phyloP scores from a whole-genome alignment of 2,888 invertebrate genomes.

The Theretra japonica region DNA sequence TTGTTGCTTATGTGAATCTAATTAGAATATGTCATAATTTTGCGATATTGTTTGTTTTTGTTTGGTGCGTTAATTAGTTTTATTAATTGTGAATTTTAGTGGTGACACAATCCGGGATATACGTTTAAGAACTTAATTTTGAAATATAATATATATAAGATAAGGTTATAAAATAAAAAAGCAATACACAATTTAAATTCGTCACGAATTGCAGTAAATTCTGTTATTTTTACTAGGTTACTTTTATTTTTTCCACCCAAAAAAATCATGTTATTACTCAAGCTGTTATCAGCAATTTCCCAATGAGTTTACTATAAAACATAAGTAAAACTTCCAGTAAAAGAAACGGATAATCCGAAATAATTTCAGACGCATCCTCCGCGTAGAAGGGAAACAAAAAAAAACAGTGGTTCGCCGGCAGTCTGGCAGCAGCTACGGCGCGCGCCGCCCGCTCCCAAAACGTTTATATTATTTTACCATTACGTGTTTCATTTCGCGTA shows the following conservation, averaged over 20 bases:
- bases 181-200: no score
- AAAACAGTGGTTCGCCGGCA: slow-evolving; percentile 65
- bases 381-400: slow-evolving; percentile 73
- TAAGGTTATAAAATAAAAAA: no score
- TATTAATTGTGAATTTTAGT: no score
- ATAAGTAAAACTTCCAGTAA: slow-evolving; percentile 43
- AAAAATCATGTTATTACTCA: background rate
- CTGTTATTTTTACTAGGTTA: no score
- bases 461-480: slow-evolving; percentile 78
- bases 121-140: no score
- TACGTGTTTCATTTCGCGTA: slow-evolving; percentile 85
- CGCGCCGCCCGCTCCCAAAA: slow-evolving; percentile 78
- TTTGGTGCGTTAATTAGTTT: no score
- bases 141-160: no score
- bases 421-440: slow-evolving; percentile 76
- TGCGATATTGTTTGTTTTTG: slow-evolving; percentile 32
- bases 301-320: slow-evolving; percentile 29
- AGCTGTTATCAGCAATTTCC: background rate
- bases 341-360: slow-evolving; percentile 64
- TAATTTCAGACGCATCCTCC: slow-evolving; percentile 74
- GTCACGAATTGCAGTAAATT: no score
- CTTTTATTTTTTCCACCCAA: no score
- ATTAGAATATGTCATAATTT: slow-evolving; percentile 51
- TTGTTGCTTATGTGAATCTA: slow-evolving; percentile 66
- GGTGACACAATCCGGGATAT: no score